Base-by-base conservation (phyloP, 2,113 vertebrate genomes). In the Setophaga petechia region DNA sequence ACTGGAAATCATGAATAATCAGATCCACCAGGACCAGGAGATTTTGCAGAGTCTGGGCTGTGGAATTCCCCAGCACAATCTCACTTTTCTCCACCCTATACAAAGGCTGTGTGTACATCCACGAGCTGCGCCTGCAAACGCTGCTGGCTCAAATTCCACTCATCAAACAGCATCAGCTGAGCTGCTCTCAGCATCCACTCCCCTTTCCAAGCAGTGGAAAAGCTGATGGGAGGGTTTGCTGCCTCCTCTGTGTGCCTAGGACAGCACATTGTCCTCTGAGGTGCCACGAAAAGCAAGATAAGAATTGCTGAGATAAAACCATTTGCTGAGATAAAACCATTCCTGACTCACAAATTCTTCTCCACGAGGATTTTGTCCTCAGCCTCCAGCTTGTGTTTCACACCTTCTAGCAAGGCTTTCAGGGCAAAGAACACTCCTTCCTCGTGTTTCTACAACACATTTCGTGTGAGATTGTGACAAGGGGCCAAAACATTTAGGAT, bases 91-190 rank as follows among this genome's bases (percentile, higher is more conserved):
- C 16, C 15, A 2, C 9, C 22, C 4, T 10, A 1, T 0, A 3
- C 8, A 61, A 37, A 54, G 5, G 0, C 3, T 5, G 0, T 2
- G 5, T 20, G 9, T 0, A 1, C 4, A 22, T 31, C 41, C 57
- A 25, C 2, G 16, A 43, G 24, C 43, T 43, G 1, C 62, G 31
- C 15, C 16, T 74, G 24, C 22, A 80, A 33, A 27, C 1, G 22
- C 21, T 41, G 41, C 63, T 81, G 55, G 4, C 46, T 28, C 55
- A 17, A 47, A 65, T 6, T 16, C 21, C 41, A 55, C 13, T 0
- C 66, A 43, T 8, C 55, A 15, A 23, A 73, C 47, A 12, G 14
- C 18, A 33, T 7, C 55, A 61, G 30, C 51, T 51, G 37, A 24
- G 58, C 12, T 73, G 24, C 19, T 68, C 24, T 15, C 33, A 10